phyloP scores from a whole-genome alignment of 2,113 vertebrate species.

The Sinocyclocheilus maitianheensis region DNA sequence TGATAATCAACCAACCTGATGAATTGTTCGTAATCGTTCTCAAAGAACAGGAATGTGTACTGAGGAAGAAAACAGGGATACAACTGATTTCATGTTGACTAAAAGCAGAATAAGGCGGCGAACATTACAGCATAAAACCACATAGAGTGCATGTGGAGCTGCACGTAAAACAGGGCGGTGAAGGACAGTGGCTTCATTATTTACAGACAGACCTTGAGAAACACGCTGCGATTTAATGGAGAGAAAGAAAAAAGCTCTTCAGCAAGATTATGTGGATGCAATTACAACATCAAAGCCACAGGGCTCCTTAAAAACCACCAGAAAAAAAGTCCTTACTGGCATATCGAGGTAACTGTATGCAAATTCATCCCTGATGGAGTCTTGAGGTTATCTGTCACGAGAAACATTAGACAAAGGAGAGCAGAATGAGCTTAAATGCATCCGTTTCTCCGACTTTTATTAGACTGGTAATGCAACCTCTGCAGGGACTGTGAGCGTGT shows the following conservation, averaged over 20 bases:
- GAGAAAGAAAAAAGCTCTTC: not conserved
- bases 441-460: conserved; percentile 17
- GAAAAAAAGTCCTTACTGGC: not conserved
- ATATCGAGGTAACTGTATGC: conserved; percentile 3
- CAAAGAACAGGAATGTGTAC: too few relatives aligned
- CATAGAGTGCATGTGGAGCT: not conserved
- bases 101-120: not conserved
- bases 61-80: not conserved
- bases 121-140: not conserved
- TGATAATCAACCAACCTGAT: too few relatives aligned
- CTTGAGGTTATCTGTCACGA: not conserved
- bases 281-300: conserved; percentile 29
- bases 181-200: conserved; percentile 20
- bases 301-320: not conserved
- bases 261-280: conserved; percentile 3
- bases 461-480: conserved; percentile 4
- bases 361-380: conserved; percentile 14
- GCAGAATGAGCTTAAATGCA: not conserved
- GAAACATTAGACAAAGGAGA: conserved; percentile 18
- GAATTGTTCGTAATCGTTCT: too few relatives aligned
- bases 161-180: not conserved
- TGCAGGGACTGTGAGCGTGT: not conserved
- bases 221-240: not conserved
- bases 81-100: not conserved
- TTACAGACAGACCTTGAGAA: conserved; percentile 17